phyloP scores from a whole-genome alignment of 2,113 vertebrate genomes.

The Polypterus senegalus region DNA sequence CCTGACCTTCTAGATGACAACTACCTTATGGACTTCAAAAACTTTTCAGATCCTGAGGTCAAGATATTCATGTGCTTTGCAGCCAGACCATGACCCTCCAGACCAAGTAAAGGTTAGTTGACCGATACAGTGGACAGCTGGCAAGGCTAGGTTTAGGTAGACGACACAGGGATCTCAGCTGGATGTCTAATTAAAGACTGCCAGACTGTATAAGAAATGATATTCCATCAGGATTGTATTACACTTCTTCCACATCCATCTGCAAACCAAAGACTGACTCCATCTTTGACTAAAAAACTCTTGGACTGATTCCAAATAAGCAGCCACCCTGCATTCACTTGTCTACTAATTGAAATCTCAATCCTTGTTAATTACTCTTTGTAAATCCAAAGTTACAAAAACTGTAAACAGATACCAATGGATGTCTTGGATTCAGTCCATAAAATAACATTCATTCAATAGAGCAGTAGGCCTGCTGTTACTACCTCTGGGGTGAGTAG shows the following conservation, averaged over 20 bases:
- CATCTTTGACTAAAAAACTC: not conserved
- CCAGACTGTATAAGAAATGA: conserved; percentile 1
- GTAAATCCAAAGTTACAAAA: no score
- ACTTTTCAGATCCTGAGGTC: conserved; percentile 9
- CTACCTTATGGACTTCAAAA: conserved; percentile 24
- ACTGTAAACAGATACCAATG: no score
- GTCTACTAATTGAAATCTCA: no score
- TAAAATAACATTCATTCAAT: no score
- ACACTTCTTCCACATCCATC: not conserved
- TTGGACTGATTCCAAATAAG: no score
- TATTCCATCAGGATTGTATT: not conserved
- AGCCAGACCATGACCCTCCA: conserved; percentile 33
- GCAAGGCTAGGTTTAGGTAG: conserved; percentile 19
- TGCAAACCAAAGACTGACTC: not conserved
- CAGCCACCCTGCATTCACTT: no score
- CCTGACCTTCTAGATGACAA: conserved; percentile 39
- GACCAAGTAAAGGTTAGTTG: conserved; percentile 18
- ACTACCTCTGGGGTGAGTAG: no score
- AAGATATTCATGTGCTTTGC: conserved; percentile 23
- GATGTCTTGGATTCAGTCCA: no score
- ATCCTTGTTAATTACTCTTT: no score
- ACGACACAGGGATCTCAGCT: conserved; percentile 35
- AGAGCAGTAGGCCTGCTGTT: no score
- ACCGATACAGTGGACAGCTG: conserved; percentile 36
- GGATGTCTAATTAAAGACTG: conserved; percentile 59